phyloP scores from a whole-genome alignment of 2,797 vertebrate genomes.

The Poecile montanus region DNA sequence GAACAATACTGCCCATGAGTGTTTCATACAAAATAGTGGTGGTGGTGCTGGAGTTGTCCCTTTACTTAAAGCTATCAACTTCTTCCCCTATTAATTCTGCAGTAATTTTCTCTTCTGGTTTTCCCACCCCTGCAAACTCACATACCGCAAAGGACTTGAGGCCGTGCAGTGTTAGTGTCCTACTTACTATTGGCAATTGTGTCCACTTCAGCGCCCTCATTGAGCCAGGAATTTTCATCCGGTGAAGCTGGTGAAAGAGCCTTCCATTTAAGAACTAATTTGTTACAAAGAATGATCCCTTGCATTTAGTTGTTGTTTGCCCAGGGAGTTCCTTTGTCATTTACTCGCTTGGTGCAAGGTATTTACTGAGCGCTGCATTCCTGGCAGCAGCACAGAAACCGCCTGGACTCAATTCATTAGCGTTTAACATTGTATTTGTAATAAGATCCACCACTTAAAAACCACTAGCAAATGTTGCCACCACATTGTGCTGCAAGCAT shows the following conservation, averaged over 20 bases:
- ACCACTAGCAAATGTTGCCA: background rate
- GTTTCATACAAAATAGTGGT: background rate
- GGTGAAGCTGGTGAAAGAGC: background rate
- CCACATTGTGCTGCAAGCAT: background rate
- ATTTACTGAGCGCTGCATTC: background rate
- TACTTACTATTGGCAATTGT: background rate
- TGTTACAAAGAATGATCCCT: background rate
- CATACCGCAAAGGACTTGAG: background rate
- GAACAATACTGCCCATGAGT: background rate
- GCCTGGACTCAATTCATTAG: background rate
- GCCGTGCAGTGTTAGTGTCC: background rate
- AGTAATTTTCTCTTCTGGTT: background rate
- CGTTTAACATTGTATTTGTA: background rate
- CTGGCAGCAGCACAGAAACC: background rate
- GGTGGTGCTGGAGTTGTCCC: background rate
- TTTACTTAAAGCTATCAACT: background rate
- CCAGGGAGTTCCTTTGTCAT: background rate
- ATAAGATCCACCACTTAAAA: background rate
- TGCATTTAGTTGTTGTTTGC: background rate
- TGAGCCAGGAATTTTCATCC: background rate
- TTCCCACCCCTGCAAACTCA: background rate
- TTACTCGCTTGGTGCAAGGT: background rate
- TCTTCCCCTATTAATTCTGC: background rate
- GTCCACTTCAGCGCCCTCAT: background rate
- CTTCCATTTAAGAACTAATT: constrained; percentile 11